These are phyloP conservation scores for Sebastes melanostomus DNA, from an alignment of 2,797 vertebrate genomes.

Conservation along the genomic window DNA sequence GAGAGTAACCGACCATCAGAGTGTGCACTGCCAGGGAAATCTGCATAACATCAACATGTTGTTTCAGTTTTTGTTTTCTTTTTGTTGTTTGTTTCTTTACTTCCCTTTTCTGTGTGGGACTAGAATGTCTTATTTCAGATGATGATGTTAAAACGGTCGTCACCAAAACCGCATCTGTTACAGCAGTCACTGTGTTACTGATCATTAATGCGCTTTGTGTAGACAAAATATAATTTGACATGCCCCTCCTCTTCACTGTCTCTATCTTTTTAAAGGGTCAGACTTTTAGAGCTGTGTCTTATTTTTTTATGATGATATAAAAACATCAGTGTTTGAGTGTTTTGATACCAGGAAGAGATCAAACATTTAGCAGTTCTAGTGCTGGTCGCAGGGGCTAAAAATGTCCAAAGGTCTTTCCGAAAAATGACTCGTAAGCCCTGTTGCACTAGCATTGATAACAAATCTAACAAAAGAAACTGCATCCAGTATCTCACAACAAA, in stretches of 20 bases:
- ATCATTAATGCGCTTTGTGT: constrained; percentile 22
- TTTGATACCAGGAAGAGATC: not conserved
- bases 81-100: constrained; percentile 18
- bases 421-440: not conserved
- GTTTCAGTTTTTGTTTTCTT: constrained; percentile 31
- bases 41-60: constrained; percentile 18
- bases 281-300: not conserved
- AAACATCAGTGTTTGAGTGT: constrained; percentile 6
- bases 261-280: constrained; percentile 4
- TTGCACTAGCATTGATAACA: constrained; percentile 21
- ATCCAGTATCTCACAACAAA: constrained; percentile 6
- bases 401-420: constrained; percentile 9
- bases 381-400: constrained; percentile 17
- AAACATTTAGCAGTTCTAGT: constrained; percentile 14
- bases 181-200: constrained; percentile 52
- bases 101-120: constrained; percentile 8
- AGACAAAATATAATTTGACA: not conserved
- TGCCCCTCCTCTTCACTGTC: constrained; percentile 27
- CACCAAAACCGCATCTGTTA: constrained; percentile 34
- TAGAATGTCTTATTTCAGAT: constrained; percentile 27
- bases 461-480: not conserved
- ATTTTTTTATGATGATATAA: not conserved
- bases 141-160: constrained; percentile 14
- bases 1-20: constrained; percentile 34
- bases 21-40: constrained; percentile 62